Evolutionary conservation across 2,888 invertebrate genomes (phyloP).

Genomic region (Syritta pipiens): DNA sequence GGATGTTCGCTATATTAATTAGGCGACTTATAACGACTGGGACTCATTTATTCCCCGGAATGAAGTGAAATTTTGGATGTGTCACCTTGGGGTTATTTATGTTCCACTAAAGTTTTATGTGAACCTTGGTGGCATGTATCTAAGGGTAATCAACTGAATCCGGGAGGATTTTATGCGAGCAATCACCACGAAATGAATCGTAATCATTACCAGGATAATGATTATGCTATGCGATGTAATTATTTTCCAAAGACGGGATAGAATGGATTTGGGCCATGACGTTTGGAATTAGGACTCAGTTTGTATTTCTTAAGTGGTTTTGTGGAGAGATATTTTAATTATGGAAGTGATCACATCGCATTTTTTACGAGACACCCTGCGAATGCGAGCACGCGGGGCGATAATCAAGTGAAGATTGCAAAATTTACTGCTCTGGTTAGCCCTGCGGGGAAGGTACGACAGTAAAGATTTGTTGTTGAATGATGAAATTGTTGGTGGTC

Average conservation of each 20-base stretch:
- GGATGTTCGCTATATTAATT: conserved; percentile 32
- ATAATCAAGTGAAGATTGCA: conserved; percentile 7
- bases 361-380: conserved; percentile 7
- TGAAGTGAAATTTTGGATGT: conserved; percentile 34
- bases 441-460: too few relatives aligned
- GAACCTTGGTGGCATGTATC: not conserved
- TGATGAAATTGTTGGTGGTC: too few relatives aligned
- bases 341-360: not conserved
- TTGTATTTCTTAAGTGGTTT: conserved; percentile 26
- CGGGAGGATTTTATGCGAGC: conserved; percentile 21
- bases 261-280: not conserved
- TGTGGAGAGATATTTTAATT: conserved; percentile 15
- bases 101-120: conserved; percentile 12
- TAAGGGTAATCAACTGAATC: conserved; percentile 3
- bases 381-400: not conserved
- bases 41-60: conserved; percentile 44
- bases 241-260: conserved; percentile 8
- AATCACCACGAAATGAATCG: conserved; percentile 29
- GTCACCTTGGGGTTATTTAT: conserved; percentile 44
- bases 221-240: conserved; percentile 37
- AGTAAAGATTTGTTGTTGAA: too few relatives aligned
- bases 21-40: conserved; percentile 26
- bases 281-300: conserved; percentile 16
- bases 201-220: conserved; percentile 34
- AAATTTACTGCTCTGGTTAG: conserved; percentile 17